Evolutionary conservation across 2,888 invertebrate species (phyloP), one percentile per base, ranked within the genome.

Genomic region (Heliconius aoede): DNA sequence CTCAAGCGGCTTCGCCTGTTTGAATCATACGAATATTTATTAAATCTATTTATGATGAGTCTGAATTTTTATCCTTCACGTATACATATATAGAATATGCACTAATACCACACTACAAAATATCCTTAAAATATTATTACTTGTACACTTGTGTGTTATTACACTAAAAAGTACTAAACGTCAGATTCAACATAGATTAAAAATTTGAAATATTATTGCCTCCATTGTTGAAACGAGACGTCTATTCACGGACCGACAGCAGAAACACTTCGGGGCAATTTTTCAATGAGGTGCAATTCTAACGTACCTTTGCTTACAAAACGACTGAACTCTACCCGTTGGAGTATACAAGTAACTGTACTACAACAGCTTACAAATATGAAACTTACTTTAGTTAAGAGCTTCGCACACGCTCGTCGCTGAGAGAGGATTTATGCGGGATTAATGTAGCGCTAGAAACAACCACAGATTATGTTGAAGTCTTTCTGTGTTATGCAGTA

Each of bases 131-230:
- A 24, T 58, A 58, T 26, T 13, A 26, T 58, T 24, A 26, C 58
- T 46, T 46, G 4, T n/a, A 40, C 24, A 36, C n/a, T n/a, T n/a
- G n/a, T n/a, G n/a, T n/a, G n/a, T n/a, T n/a, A n/a, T n/a, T n/a
- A 36, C 46, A 69, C 30, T 30, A 46, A 69, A 28, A 18, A 51
- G 26, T 55, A 28, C n/a, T 18, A 61, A 60, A 61, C 26, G 18
- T 36, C 60, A 60, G 32, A 72, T 26, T 18, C 40, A 58, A 36
- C 72, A 40, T 40, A 60, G 72, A 40, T 72, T 72, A 18, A 8
- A 30, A 32, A 40, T 40, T 40, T 72, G 60, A 72, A 72, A 72
- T 72, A 72, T 60, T 40, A 72, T 72, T 72, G 72, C 72, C 72
- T 36, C 72, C 32, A 72, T 72, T 72, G 65, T 55, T 13, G 32